These are phyloP conservation scores for Todiramphus saurophagus DNA, from an alignment of 2,113 vertebrate species.

Conservation along the genomic window DNA sequence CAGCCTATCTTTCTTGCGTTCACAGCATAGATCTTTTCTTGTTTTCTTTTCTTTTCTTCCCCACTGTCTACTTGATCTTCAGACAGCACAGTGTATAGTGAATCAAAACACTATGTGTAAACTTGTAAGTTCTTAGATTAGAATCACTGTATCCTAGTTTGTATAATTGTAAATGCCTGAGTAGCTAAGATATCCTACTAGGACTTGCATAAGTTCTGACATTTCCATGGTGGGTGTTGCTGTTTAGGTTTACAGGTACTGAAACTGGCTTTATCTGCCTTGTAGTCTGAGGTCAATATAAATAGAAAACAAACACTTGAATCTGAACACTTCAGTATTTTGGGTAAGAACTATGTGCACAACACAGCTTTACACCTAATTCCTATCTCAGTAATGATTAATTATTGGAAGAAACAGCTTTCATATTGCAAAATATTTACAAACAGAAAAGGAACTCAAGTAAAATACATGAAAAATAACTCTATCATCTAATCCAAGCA, in stretches of 20 bases:
- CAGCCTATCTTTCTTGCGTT: not conserved
- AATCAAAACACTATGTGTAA: not conserved
- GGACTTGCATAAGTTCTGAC: not conserved
- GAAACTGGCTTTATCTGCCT: not conserved
- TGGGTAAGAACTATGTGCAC: not conserved
- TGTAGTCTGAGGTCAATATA: not conserved
- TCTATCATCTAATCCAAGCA: not conserved
- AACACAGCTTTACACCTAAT: not conserved
- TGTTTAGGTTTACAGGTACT: not conserved
- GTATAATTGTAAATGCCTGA: not conserved
- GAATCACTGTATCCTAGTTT: not conserved
- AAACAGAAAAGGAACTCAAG: not conserved
- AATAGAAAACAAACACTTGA: not conserved
- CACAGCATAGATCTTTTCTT: not conserved
- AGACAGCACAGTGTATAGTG: not conserved
- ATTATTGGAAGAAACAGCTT: not conserved
- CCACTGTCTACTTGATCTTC: not conserved
- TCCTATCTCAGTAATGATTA: not conserved
- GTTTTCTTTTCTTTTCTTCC: not conserved
- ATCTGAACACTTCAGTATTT: not conserved
- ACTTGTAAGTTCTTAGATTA: not conserved
- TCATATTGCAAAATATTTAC: not conserved
- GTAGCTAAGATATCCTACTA: not conserved
- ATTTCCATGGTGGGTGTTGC: not conserved
- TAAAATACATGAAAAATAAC: not conserved